Conservation (phyloP, 2,888 invertebrate genomes). For the Hirtodrosophila histrioides region DNA sequence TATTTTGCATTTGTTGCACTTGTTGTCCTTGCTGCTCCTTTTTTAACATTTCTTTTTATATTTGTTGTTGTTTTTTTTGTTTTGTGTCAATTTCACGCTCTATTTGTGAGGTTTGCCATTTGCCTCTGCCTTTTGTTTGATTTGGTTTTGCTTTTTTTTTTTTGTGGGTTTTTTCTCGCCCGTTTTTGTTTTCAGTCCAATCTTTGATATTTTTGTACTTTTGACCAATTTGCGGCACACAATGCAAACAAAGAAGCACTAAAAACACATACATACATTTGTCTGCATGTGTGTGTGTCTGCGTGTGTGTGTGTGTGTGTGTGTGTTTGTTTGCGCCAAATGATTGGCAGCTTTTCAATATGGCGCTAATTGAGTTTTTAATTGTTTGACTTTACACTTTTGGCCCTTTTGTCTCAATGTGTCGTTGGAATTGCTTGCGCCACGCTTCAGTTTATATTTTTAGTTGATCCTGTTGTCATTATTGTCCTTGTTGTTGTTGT, state of each 20-base stretch:
- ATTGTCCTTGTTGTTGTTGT: conserved; percentile 3
- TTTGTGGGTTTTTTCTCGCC: conserved; percentile 31
- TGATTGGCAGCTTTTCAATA: conserved; percentile 78
- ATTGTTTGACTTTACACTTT: conserved; percentile 75
- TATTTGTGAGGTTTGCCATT: conserved; percentile 76
- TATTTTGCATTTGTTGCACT: conserved; percentile 68
- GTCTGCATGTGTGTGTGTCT: conserved; percentile 13
- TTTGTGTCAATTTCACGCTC: conserved; percentile 75
- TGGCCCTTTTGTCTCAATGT: conserved; percentile 54
- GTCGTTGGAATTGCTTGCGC: conserved; percentile 48
- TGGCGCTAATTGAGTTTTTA: conserved; percentile 80
- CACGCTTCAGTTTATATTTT: conserved; percentile 32
- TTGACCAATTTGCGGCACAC: conserved; percentile 77
- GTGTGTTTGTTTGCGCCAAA: conserved; percentile 40
- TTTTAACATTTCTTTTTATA: conserved; percentile 19
- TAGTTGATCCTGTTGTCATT: no score
- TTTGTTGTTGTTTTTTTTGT: conserved; percentile 19
- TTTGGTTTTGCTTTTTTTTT: conserved; percentile 45
- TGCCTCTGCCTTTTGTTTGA: conserved; percentile 72
- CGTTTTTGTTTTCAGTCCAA: conserved; percentile 49
- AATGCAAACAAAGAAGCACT: conserved; percentile 68
- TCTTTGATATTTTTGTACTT: conserved; percentile 78
- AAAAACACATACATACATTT: conserved; percentile 33
- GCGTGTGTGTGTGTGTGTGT: conserved; percentile 19
- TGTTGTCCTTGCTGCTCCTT: conserved; percentile 12